Evolutionary conservation across 2,797 vertebrate species (phyloP).

Genomic region (Acipenser oxyrinchus): DNA sequence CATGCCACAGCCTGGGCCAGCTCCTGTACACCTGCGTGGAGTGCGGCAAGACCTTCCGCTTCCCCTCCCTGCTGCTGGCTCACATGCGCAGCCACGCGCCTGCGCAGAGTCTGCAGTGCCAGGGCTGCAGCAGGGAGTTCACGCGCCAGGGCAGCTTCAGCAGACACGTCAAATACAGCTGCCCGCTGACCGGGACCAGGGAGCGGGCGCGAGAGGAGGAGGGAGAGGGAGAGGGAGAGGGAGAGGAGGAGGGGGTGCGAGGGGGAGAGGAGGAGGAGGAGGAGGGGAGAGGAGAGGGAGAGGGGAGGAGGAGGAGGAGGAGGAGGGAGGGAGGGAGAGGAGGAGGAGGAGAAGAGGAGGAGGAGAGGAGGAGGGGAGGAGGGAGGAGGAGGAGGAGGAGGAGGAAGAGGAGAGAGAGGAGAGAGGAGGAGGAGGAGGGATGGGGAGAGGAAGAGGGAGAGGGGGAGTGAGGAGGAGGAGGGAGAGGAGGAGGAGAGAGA

Average conservation of each 20-base stretch:
- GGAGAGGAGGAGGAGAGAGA: background rate
- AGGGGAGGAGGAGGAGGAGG: background rate
- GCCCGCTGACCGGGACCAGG: background rate
- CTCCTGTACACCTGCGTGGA: background rate
- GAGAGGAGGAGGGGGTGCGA: background rate
- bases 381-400: background rate
- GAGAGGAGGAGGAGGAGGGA: no score
- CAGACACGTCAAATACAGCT: background rate
- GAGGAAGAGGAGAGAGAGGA: no score
- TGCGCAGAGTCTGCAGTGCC: background rate
- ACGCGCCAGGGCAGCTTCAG: background rate
- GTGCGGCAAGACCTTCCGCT: background rate
- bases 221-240: background rate
- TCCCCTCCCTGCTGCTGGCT: background rate
- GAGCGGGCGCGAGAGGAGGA: background rate
- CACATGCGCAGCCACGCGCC: background rate
- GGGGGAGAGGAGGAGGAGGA: background rate
- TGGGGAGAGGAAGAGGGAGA: background rate
- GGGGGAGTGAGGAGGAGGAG: background rate
- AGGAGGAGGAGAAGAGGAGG: background rate
- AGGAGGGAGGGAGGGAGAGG: background rate
- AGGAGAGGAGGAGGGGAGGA: background rate
- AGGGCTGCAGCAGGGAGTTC: background rate
- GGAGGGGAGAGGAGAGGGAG: background rate
- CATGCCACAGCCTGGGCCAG: background rate